Base-by-base conservation (phyloP, 2,888 invertebrate genomes). In the Heliothis peltigera region DNA sequence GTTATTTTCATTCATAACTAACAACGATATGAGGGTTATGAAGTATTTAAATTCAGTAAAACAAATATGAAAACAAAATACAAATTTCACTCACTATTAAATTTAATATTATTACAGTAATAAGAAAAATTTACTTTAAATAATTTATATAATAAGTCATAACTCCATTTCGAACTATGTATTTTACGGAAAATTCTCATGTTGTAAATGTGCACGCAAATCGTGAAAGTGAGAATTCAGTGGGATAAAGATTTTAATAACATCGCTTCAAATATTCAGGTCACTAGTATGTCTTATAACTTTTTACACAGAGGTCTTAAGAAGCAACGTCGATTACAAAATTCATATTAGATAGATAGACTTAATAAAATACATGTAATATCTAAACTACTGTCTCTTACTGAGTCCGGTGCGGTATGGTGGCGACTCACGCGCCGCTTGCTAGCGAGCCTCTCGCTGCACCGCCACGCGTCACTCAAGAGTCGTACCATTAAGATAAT, bases 1-100 rank as follows among this genome's bases (percentile, higher is more conserved):
- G 95, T 95, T 95, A 95, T 94, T 94, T 93, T 93, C 94, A 94
- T 95, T 94, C 95, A 94, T 95, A 94, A 95, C 95, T 95, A 95
- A 95, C 94, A 95, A 95, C 95, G 95, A 95, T 95, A 95, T 94
- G 95, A 92, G 94, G 94, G 95, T 95, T 95, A 95, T 91, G 92
- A 94, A 93, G 92, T 93, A 93, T 91, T 94, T 91, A 93, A 94
- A 93, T 93, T 92, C 94, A 92, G 92, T 94, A 94, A 94, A 94
- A 94, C 93, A 93, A 93, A 92, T 87, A 88, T 93, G 93, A 92
- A 94, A 94, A 94, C 91, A 92, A 94, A 92, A 92, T 92, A 94
- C 93, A 93, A 93, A 92, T 92, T 94, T 93, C 95, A 95, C 95
- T 95, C 95, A 91, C 94, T 95, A 94, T 93, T 93, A 92, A 94